Evolutionary conservation across 2,113 vertebrate genomes (phyloP), one percentile per base, ranked within the genome.

Genomic region (Vidua macroura): DNA sequence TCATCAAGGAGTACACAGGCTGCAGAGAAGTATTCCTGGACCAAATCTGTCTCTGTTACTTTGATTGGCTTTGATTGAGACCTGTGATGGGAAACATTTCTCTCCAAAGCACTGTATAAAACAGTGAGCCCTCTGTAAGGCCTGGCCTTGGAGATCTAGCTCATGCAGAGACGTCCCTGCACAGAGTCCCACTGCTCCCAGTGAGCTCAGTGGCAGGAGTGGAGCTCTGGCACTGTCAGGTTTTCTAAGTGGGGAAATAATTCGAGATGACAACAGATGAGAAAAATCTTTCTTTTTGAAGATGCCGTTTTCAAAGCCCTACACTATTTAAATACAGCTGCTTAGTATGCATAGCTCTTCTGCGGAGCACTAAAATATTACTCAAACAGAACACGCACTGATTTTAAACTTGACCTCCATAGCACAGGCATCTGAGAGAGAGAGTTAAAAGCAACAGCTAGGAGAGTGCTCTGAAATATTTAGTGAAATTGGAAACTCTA

Each of bases 291-390:
- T 67, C 63, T 91, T 87, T 91, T 85, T 85, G 81, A 93, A 93
- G 81, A 62, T 37, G 56, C 4, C 0, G 3, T 81, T 88, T 88
- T 93, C 83, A 75, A 89, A 95, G 83, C 46, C 59, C 18, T 85
- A 14, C 41, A 69, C 62, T 73, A 83, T 91, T 95, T 89, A 85
- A 91, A 83, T 85, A 27, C 68, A 91, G 60, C 83, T 95, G 67
- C 85, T 95, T 95, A 90, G 79, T 80, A 96, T 95, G 93, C 94
- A 92, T 21, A 85, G 90, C 89, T 90, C 59, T 91, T 95, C 91
- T 90, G 83, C 60, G 19, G 24, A 93, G 75, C 13, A 1, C 68
- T 91, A 46, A 91, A 95, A 90, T 67, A 94, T 86, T 93, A 74
- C 87, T 94, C 78, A 93, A 83, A 92, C 72, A 91, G 91, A 94